A percentile compares a stretch with the other conserved stretches of the same genome.
Conservation (phyloP, 2,113 vertebrate species). For the Helogale parvula region DNA sequence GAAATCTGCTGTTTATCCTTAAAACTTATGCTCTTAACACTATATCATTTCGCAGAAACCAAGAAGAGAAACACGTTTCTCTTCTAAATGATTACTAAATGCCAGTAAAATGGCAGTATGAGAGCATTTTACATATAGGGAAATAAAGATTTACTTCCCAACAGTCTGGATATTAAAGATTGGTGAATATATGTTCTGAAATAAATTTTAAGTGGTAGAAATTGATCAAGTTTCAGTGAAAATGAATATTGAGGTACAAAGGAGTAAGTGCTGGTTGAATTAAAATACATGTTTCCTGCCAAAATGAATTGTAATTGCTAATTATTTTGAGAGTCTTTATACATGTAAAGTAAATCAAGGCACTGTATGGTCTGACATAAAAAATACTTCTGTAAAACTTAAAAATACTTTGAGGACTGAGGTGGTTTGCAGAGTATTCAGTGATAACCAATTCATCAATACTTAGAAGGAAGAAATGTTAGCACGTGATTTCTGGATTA, state of each 20-base stretch:
- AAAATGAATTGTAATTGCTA: background rate
- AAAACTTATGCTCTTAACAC: background rate
- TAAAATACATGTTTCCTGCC: background rate
- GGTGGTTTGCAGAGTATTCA: background rate
- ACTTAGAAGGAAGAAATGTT: background rate
- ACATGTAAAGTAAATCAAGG: background rate
- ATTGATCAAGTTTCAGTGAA: background rate
- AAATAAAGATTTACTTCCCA: background rate
- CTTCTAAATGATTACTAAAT: background rate
- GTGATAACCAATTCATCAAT: background rate
- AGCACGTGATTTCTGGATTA: background rate
- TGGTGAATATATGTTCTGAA: background rate
- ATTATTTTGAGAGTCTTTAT: conserved; percentile 4
- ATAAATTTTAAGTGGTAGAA: background rate
- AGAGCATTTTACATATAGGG: background rate
- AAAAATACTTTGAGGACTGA: background rate
- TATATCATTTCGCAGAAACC: background rate
- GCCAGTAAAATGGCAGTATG: background rate
- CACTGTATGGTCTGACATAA: background rate
- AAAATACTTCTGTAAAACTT: conserved; percentile 12
- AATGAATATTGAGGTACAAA: background rate
- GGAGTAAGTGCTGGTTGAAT: background rate
- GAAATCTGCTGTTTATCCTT: background rate
- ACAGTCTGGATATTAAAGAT: background rate
- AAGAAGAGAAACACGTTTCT: background rate